phyloP scores from a whole-genome alignment of 2,888 invertebrate genomes.

The Meteorus cinctellus region DNA sequence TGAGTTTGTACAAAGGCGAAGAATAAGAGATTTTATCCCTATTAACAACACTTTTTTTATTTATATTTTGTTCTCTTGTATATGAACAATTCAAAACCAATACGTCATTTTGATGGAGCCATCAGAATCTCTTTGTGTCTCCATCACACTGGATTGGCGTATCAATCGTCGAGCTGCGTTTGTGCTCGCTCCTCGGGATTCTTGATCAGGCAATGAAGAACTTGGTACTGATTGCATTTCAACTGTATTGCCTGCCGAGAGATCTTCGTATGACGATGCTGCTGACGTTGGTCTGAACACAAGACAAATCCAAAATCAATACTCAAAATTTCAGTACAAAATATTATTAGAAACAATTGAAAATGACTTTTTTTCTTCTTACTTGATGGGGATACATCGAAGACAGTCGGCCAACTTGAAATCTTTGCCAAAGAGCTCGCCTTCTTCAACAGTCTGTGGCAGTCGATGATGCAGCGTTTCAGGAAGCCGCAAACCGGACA shows the following conservation, averaged over 20 bases:
- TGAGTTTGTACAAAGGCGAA: neutral
- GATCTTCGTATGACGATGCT: slow-evolving; percentile 82
- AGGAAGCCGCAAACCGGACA: slow-evolving; percentile 86
- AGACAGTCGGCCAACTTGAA: slow-evolving; percentile 86
- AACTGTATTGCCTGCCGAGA: slow-evolving; percentile 76
- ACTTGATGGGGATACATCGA: slow-evolving; percentile 83
- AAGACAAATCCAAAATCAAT: slow-evolving; percentile 11
- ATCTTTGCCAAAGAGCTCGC: slow-evolving; percentile 89
- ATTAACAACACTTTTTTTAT: slow-evolving; percentile 13
- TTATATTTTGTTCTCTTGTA: slow-evolving; percentile 4
- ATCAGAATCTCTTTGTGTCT: slow-evolving; percentile 85
- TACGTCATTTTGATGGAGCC: slow-evolving; percentile 90
- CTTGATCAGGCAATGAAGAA: slow-evolving; percentile 12
- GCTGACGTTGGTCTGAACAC: slow-evolving; percentile 75
- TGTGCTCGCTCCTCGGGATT: slow-evolving; percentile 35
- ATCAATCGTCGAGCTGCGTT: slow-evolving; percentile 79
- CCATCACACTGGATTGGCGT: slow-evolving; percentile 86
- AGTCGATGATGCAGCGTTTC: slow-evolving; percentile 89
- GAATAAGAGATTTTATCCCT: slow-evolving; percentile 18
- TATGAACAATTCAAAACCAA: slow-evolving; percentile 80
- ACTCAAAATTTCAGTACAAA: slow-evolving; percentile 11
- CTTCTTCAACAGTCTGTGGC: slow-evolving; percentile 91
- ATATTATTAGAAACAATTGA: slow-evolving; percentile 16
- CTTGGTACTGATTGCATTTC: slow-evolving; percentile 68
- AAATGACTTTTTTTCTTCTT: slow-evolving; percentile 46